phyloP scores from a whole-genome alignment of 2,113 vertebrate genomes.

The Corvus hawaiiensis region DNA sequence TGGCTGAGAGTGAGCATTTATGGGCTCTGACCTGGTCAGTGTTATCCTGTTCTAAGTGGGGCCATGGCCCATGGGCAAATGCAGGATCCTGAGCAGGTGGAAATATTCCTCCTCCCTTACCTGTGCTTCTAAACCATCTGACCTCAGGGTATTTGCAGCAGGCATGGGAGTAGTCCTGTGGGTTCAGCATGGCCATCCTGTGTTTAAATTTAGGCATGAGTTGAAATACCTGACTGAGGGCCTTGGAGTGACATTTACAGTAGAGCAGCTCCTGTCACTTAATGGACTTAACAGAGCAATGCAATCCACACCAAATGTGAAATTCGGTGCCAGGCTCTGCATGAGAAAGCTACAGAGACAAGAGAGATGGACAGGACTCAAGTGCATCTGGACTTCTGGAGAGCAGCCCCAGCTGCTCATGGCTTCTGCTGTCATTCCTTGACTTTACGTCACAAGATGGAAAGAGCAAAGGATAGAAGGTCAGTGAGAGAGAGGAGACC shows the following conservation, averaged over 20 bases:
- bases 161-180: neutral
- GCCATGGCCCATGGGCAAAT: neutral
- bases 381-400: constrained; percentile 4
- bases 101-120: neutral
- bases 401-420: neutral
- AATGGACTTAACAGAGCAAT: neutral
- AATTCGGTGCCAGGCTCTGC: neutral
- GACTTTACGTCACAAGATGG: neutral
- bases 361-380: constrained; percentile 30
- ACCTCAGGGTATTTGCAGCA: neutral
- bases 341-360: neutral
- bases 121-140: neutral
- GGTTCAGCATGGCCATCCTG: neutral
- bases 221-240: neutral
- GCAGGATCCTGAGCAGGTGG: neutral
- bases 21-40: neutral
- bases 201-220: neutral
- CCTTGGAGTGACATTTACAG: neutral
- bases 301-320: neutral
- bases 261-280: neutral
- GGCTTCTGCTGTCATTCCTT: neutral
- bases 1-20: neutral
- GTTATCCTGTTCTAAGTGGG: neutral
- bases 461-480: neutral
- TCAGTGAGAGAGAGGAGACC: neutral